These are phyloP conservation scores for Octonoba sinensis DNA, from an alignment of 2,888 invertebrate species.

Conservation along the genomic window DNA sequence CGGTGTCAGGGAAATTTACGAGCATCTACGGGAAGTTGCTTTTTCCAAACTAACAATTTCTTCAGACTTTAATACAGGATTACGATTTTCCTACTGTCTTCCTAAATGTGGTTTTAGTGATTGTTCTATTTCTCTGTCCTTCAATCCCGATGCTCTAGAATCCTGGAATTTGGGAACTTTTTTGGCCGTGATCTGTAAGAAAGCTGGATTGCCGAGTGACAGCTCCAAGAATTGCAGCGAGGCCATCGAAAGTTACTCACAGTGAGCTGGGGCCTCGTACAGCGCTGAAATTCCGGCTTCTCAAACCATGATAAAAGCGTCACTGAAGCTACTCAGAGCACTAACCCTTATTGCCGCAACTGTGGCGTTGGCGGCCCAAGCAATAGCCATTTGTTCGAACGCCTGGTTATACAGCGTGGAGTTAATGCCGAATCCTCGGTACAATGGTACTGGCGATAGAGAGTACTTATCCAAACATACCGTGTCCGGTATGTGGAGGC, in stretches of 20 bases:
- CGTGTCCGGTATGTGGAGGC: slow-evolving; percentile 84
- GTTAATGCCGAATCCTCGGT: slow-evolving; percentile 76
- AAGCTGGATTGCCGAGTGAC: not conserved
- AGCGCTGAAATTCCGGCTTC: slow-evolving; percentile 6
- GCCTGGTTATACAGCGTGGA: slow-evolving; percentile 91
- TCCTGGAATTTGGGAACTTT: not conserved
- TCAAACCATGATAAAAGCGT: slow-evolving; percentile 57
- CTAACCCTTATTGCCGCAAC: slow-evolving; percentile 77
- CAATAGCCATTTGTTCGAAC: slow-evolving; percentile 82
- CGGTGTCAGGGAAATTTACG: not conserved
- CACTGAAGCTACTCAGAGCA: slow-evolving; percentile 56
- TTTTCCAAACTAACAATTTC: no score
- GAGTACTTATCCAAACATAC: slow-evolving; percentile 81
- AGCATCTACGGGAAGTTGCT: not conserved
- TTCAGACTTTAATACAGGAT: not conserved
- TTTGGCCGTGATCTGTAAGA: no score
- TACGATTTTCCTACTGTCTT: not conserved
- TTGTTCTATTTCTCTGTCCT: not conserved
- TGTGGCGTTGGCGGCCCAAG: slow-evolving; percentile 80
- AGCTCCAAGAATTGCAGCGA: not conserved
- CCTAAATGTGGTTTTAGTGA: not conserved
- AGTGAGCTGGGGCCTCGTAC: slow-evolving; percentile 2
- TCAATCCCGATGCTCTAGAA: not conserved
- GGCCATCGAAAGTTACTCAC: not conserved
- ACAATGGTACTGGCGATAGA: slow-evolving; percentile 81